Conservation (phyloP, 2,888 invertebrate genomes). For the Nemoura dubitans region DNA sequence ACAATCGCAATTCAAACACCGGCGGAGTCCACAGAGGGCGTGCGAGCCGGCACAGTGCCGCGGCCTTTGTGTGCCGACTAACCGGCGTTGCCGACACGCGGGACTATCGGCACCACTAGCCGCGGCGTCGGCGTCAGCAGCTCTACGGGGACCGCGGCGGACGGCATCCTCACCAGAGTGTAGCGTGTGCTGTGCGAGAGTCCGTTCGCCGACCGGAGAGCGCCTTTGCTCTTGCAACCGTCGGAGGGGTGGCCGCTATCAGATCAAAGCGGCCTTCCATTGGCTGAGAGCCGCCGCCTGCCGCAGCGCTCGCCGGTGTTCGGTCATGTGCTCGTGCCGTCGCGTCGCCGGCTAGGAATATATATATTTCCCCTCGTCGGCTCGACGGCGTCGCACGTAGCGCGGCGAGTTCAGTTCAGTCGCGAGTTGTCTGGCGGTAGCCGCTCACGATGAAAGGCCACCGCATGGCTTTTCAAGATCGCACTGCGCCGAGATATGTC, state of each 20-base stretch:
- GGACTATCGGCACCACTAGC: conserved; percentile 10
- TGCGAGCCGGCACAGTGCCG: not conserved
- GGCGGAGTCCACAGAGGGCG: too few species aligned
- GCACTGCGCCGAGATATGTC: not conserved
- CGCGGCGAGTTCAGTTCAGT: not conserved
- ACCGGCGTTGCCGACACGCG: too few species aligned
- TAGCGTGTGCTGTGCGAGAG: too few species aligned
- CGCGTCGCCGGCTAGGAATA: too few species aligned
- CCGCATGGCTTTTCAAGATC: not conserved
- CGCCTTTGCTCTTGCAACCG: conserved; percentile 19
- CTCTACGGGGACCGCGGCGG: not conserved
- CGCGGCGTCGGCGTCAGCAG: conserved; percentile 32
- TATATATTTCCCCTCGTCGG: conserved; percentile 8
- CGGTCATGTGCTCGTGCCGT: not conserved
- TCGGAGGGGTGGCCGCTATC: conserved; percentile 46
- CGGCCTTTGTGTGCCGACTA: not conserved
- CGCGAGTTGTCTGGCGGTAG: not conserved
- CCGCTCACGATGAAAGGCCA: conserved; percentile 1
- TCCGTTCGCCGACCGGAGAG: not conserved
- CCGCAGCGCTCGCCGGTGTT: not conserved
- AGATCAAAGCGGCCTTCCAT: conserved; percentile 54
- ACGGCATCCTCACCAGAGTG: not conserved
- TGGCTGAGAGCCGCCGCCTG: conserved; percentile 50
- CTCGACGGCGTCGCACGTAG: conserved; percentile 35
- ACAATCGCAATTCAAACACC: too few species aligned